These are phyloP conservation scores for Forbesichthys papilliferus DNA, from an alignment of 2,113 vertebrate genomes.

Conservation along the genomic window DNA sequence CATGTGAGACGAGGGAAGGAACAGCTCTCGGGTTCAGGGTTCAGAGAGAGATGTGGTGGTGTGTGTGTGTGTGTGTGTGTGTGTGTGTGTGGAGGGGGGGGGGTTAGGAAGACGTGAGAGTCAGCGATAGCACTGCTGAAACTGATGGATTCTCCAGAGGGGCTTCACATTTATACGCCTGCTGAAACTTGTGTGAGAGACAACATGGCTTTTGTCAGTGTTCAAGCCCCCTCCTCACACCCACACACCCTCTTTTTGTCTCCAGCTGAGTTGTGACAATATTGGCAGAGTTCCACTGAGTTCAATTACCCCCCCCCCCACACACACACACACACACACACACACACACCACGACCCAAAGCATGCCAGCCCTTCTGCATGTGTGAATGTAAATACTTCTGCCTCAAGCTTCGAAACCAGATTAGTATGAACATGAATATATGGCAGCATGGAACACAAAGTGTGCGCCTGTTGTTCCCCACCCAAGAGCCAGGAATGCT, in stretches of 20 bases:
- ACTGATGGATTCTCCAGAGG: constrained; percentile 6
- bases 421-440: neutral
- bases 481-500: too few relatives aligned
- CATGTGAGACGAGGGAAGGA: too few relatives aligned
- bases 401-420: neutral
- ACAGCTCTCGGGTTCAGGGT: too few relatives aligned
- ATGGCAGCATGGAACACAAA: neutral
- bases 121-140: constrained; percentile 20
- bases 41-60: constrained; percentile 17
- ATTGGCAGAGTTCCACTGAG: constrained; percentile 12
- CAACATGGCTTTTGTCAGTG: neutral
- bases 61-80: too few relatives aligned
- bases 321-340: too few relatives aligned
- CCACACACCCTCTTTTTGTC: neutral
- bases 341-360: too few relatives aligned
- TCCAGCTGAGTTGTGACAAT: constrained; percentile 11
- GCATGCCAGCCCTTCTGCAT: neutral
- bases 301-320: constrained; percentile 30
- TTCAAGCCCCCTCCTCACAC: too few relatives aligned
- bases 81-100: too few relatives aligned
- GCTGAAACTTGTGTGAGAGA: neutral
- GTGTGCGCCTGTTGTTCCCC: too few relatives aligned
- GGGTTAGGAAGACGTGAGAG: neutral
- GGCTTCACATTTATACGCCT: neutral
- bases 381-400: neutral